Evolutionary conservation across 2,888 invertebrate genomes (phyloP).

Genomic region (Stenurella melanura): DNA sequence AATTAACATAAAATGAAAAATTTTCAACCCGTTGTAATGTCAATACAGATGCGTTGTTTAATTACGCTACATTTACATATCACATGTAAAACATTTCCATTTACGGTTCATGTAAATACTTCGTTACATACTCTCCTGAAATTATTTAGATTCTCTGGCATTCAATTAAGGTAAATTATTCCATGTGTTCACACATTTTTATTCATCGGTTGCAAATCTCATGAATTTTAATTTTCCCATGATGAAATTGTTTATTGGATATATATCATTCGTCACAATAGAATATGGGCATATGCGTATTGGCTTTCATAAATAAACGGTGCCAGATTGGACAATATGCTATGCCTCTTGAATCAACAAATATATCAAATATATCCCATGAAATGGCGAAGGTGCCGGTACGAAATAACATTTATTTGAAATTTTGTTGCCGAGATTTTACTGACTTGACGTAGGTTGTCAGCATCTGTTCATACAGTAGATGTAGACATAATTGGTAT

Average conservation of each 20-base stretch:
- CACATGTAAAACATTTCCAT: constrained; percentile 30
- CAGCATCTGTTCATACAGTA: too few relatives aligned
- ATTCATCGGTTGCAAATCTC: not conserved
- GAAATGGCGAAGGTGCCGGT: too few relatives aligned
- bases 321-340: too few relatives aligned
- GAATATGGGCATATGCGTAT: too few relatives aligned
- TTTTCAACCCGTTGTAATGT: not conserved
- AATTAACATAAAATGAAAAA: constrained; percentile 20
- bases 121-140: constrained; percentile 14
- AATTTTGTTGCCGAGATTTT: too few relatives aligned
- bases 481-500: too few relatives aligned
- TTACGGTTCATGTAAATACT: constrained; percentile 17
- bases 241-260: not conserved
- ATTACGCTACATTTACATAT: constrained; percentile 31
- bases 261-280: not conserved
- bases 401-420: too few relatives aligned
- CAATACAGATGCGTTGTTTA: constrained; percentile 29
- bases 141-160: constrained; percentile 14
- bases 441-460: too few relatives aligned
- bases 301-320: not conserved
- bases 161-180: constrained; percentile 18
- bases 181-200: not conserved
- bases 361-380: too few relatives aligned
- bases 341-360: too few relatives aligned
- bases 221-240: not conserved